These are phyloP conservation scores for Enteromius argenteus DNA, from an alignment of 2,797 vertebrate species.

Conservation along the genomic window DNA sequence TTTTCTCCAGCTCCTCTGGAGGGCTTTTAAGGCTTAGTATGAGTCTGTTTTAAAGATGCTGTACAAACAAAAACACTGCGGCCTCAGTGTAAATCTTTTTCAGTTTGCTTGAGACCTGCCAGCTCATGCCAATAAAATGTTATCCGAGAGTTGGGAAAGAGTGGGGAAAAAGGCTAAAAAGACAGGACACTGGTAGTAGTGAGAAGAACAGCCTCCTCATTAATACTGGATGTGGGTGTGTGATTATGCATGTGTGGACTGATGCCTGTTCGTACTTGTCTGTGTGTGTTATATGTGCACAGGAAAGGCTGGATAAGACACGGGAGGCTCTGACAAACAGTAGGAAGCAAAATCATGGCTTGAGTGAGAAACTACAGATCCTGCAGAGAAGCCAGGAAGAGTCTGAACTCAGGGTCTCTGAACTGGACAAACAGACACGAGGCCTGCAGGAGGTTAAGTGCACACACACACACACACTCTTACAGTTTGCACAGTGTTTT, in stretches of 20 bases:
- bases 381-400: conserved; percentile 74
- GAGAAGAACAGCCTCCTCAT: conserved; percentile 23
- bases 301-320: conserved; percentile 81
- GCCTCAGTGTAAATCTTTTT: conserved; percentile 67
- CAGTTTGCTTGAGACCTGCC: conserved; percentile 63
- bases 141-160: not conserved
- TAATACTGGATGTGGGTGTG: conserved; percentile 22
- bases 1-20: conserved; percentile 70
- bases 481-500: conserved; percentile 25
- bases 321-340: conserved; percentile 75
- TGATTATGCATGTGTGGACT: conserved; percentile 35
- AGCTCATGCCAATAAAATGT: conserved; percentile 60
- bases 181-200: conserved; percentile 45
- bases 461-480: not conserved
- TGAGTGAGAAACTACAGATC: conserved; percentile 71
- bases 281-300: conserved; percentile 27
- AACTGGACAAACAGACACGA: conserved; percentile 73
- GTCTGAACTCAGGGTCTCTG: conserved; percentile 66
- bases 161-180: conserved; percentile 24
- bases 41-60: conserved; percentile 69
- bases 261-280: conserved; percentile 33
- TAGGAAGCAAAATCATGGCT: conserved; percentile 75
- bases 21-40: conserved; percentile 67
- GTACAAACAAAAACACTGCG: conserved; percentile 74
- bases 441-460: conserved; percentile 75